Base-by-base conservation (phyloP, 1,140 invertebrate species). In the Metopolophium dirhodum region DNA sequence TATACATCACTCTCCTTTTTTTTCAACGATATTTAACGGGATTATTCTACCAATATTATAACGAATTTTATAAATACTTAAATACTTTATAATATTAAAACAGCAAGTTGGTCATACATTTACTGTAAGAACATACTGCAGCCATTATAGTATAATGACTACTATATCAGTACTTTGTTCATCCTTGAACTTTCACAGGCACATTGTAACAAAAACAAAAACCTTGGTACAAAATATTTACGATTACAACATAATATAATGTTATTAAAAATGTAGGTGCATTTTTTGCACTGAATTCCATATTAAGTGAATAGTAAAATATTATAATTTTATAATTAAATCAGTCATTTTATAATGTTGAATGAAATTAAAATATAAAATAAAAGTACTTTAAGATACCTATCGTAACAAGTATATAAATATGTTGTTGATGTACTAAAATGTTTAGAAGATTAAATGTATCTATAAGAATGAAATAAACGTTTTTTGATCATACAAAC, bases 141-240 rank as follows among this genome's bases (percentile, higher is more conserved):
- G 30, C 30, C 61, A 68, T 30, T 68, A n/a, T 6, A 68, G 11
- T 30, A 68, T 68, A 68, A 68, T 68, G 30, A 30, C 61, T 68
- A 68, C 9, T 68, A 68, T 68, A 68, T 68, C 61, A 68, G 61
- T 68, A 68, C 23, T 86, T 45, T 26, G 23, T 86, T 47, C 41
- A 45, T 86, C 83, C 83, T 86, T 86, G 83, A 86, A 86, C 83
- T 86, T 86, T 86, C 23, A 86, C 83, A 86, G 3, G 83, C 41
- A 51, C 49, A 51, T 51, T 51, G 49, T 18, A 86, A 22, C 22
- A 41, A 41, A 41, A 85, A 86, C 41, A 30, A 86, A 85, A 86
- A 86, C 35, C 26, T 68, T 86, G 2, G 23, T 45, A 86, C 9
- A 86, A 45, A 47, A 68, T 68, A 45, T 86, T 86, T 45, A 30